Evolutionary conservation across 2,888 invertebrate species (phyloP), one percentile per base, ranked within the genome.

Genomic region (Cremastinae sp.): DNA sequence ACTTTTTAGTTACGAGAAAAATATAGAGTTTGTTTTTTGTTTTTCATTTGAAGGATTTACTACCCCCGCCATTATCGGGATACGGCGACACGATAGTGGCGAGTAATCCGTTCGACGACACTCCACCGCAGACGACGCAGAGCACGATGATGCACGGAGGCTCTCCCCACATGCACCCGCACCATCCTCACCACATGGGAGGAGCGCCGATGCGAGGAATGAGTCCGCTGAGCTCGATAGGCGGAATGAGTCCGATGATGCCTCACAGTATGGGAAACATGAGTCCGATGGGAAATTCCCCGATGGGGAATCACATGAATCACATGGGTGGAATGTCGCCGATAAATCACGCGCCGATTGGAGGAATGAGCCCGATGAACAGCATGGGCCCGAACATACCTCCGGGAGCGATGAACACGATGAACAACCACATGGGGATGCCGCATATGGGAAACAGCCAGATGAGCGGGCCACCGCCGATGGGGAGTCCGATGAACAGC

Each of bases 21-120:
- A n/a, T n/a, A n/a, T n/a, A n/a, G n/a, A n/a, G n/a, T n/a, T n/a
- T n/a, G n/a, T n/a, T n/a, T n/a, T n/a, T n/a, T n/a, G n/a, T n/a
- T 28, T 56, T 38, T 61, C n/a, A 43, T 38, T 80, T 80, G 84
- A 94, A 96, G 90, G 94, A 96, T 86, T 91, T 97, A 78, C 92
- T 96, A 83, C 97, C 97, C 51, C 97, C 97, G 22, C 93, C 94
- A 0, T 92, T 96, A 85, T 94, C 96, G 53, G 96, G 96, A 81
- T 97, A 96, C 90, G 97, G 97, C 41, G 97, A 97, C 88, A 97
- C 97, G 74, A 96, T 98, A 87, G 95, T 97, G 77, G 97, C 97
- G 72, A 97, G 96, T 78, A 98, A 98, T 91, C 97, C 97, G 43
- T 98, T 98, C 90, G 97, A 98, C 90, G 97, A 98, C 89, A 95